Evolutionary conservation across 2,888 invertebrate species (phyloP).

Genomic region (Drosophila tanythrix): DNA sequence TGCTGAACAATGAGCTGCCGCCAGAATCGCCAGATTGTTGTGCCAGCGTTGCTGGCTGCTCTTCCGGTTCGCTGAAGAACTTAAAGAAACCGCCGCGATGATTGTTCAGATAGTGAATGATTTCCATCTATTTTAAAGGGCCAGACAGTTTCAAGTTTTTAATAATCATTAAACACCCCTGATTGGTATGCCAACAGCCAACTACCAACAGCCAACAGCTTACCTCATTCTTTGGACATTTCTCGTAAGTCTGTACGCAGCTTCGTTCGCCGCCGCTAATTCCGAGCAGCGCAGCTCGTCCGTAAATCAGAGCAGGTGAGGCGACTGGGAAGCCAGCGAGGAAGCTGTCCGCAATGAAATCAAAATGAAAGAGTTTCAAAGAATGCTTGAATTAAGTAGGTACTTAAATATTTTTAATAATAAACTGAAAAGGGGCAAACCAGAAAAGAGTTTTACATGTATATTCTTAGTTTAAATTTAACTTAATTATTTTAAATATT

Average conservation of each 20-base stretch:
- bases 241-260: conserved; percentile 87
- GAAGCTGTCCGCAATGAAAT: conserved; percentile 62
- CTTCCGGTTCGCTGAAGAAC: conserved; percentile 88
- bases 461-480: neutral
- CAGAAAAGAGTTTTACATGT: neutral
- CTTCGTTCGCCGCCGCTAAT: conserved; percentile 86
- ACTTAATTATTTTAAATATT: neutral
- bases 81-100: conserved; percentile 94
- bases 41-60: conserved; percentile 63
- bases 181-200: conserved; percentile 12
- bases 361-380: neutral
- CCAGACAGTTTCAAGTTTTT: conserved; percentile 23
- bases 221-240: conserved; percentile 89
- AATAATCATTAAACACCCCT: conserved; percentile 43
- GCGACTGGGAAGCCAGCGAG: conserved; percentile 84
- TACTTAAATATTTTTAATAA: neutral
- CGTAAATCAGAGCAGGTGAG: conserved; percentile 89
- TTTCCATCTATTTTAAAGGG: conserved; percentile 86
- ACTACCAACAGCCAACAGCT: neutral
- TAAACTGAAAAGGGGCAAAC: neutral
- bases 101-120: conserved; percentile 92
- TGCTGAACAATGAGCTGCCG: conserved; percentile 73
- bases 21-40: conserved; percentile 49
- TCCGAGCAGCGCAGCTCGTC: conserved; percentile 91
- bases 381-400: neutral